These are phyloP conservation scores for Acipenser transmontanus DNA, from an alignment of 2,797 vertebrate genomes.

Conservation along the genomic window DNA sequence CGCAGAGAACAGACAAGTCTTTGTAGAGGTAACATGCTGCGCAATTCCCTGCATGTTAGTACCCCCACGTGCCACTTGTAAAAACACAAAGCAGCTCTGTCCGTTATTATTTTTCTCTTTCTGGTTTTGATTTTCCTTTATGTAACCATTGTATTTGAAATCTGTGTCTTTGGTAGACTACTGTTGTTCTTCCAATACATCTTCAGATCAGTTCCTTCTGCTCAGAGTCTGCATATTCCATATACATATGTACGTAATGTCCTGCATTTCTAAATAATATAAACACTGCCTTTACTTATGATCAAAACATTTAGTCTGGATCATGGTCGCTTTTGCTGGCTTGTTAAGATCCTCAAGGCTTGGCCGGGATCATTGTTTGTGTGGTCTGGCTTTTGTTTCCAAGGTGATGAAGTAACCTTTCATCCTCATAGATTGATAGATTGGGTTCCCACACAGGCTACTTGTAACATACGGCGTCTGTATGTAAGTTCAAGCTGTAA, in stretches of 20 bases:
- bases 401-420: conserved; percentile 16
- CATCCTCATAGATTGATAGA: not conserved
- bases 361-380: conserved; percentile 20
- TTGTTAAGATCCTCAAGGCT: conserved; percentile 26
- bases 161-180: not conserved
- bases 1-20: conserved; percentile 56
- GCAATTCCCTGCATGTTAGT: not conserved
- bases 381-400: conserved; percentile 21
- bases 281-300: conserved; percentile 18
- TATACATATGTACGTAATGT: conserved; percentile 4
- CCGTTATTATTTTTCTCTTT: too few relatives aligned
- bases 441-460: too few relatives aligned
- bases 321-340: conserved; percentile 7
- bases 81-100: too few relatives aligned
- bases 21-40: conserved; percentile 60
- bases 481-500: too few relatives aligned
- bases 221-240: not conserved
- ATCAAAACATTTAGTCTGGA: conserved; percentile 20
- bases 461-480: too few relatives aligned
- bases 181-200: not conserved
- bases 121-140: too few relatives aligned
- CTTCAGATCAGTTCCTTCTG: not conserved
- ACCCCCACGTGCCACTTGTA: too few relatives aligned
- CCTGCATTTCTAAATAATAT: conserved; percentile 8
- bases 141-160: not conserved